Evolutionary conservation across 2,797 vertebrate genomes (phyloP).

Genomic region (Pelobates cultripes): DNA sequence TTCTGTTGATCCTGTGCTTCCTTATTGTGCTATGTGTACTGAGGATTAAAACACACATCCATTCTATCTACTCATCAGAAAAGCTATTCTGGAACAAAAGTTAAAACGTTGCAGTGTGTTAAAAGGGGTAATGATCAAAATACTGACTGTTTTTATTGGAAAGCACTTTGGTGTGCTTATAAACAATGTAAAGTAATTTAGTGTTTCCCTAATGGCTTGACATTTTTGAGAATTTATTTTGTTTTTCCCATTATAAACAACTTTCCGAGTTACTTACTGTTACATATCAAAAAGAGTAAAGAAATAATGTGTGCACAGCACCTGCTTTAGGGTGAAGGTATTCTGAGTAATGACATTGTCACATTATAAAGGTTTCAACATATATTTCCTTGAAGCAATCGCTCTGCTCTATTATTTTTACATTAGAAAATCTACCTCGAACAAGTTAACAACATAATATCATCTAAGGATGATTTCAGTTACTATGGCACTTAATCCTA

Average conservation of each 20-base stretch:
- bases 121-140: background rate
- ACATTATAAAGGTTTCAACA: constrained; percentile 36
- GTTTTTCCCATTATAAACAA: constrained; percentile 1
- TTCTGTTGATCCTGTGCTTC: no score
- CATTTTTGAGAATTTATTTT: constrained; percentile 13
- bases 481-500: no score
- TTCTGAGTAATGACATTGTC: constrained; percentile 36
- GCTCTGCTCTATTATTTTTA: background rate
- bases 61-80: no score
- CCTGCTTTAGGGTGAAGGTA: constrained; percentile 24
- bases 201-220: background rate
- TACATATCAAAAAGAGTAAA: constrained; percentile 12
- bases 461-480: no score
- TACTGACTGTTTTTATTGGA: constrained; percentile 6
- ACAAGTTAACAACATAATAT: background rate
- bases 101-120: no score
- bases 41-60: no score
- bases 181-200: constrained; percentile 18
- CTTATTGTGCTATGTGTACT: no score
- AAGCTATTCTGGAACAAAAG: no score
- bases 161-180: constrained; percentile 18
- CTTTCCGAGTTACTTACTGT: constrained; percentile 31
- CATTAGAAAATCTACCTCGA: background rate
- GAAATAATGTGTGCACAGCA: constrained; percentile 7
- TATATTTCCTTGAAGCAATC: constrained; percentile 10